phyloP scores from a whole-genome alignment of 2,113 vertebrate species.

The Pituophis catenifer region DNA sequence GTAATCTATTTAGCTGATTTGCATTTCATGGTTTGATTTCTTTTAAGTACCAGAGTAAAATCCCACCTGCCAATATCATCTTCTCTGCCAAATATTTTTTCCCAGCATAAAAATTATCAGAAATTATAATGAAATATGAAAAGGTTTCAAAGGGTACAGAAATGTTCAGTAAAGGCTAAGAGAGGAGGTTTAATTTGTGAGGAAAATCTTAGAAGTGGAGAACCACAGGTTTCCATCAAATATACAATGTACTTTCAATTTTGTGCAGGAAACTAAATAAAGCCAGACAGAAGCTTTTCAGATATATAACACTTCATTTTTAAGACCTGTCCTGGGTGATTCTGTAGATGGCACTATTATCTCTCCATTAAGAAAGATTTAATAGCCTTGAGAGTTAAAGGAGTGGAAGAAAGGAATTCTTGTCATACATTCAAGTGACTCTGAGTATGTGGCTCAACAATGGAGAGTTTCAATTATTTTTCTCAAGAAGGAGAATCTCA shows the following conservation, averaged over 20 bases:
- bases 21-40: conserved; percentile 65
- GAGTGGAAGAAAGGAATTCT: background rate
- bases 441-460: background rate
- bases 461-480: background rate
- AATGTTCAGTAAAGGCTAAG: background rate
- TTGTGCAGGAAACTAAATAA: background rate
- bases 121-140: conserved; percentile 13
- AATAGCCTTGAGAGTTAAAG: background rate
- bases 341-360: background rate
- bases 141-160: background rate
- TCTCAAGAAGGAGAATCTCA: background rate
- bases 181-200: background rate
- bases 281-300: conserved; percentile 27
- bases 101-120: conserved; percentile 38
- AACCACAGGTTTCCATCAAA: conserved; percentile 2
- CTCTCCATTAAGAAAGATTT: conserved; percentile 11
- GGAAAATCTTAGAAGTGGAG: background rate
- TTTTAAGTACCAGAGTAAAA: conserved; percentile 58
- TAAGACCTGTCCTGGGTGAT: background rate
- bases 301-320: background rate
- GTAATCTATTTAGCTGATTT: conserved; percentile 65
- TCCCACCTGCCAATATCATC: conserved; percentile 62
- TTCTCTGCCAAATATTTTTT: conserved; percentile 57
- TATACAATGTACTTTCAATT: background rate
- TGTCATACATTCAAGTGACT: background rate